Conservation (phyloP, 2,797 vertebrate species). For the Discoglossus pictus region DNA sequence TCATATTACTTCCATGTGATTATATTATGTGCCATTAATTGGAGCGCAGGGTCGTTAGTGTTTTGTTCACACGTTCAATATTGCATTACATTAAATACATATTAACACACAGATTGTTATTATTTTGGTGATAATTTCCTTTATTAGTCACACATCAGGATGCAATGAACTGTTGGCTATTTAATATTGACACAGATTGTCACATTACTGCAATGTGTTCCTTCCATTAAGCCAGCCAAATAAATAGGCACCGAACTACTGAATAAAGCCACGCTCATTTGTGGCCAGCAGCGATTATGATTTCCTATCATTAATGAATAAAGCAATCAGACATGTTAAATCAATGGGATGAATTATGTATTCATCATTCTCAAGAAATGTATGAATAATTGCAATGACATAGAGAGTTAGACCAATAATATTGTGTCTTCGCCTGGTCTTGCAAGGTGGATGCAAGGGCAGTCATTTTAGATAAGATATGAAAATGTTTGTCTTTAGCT, state of each 20-base stretch:
- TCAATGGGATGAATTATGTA: constrained; percentile 45
- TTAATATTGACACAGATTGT: not conserved
- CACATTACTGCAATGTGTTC: not conserved
- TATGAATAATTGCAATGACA: constrained; percentile 27
- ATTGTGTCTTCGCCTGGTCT: not conserved
- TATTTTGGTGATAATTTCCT: not conserved
- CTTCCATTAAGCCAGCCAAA: not conserved
- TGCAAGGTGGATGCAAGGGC: constrained; percentile 27
- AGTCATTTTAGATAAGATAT: too few relatives aligned
- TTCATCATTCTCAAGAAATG: constrained; percentile 6
- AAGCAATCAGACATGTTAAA: constrained; percentile 32
- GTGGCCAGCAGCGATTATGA: constrained; percentile 4
- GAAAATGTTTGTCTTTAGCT: too few relatives aligned
- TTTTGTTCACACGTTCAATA: too few relatives aligned
- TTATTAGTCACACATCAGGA: not conserved
- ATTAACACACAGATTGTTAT: too few relatives aligned
- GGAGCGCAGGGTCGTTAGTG: too few relatives aligned
- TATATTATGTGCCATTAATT: too few relatives aligned
- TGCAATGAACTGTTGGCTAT: not conserved
- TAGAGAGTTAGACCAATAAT: not conserved
- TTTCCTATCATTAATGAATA: constrained; percentile 34
- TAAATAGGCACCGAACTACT: constrained; percentile 13
- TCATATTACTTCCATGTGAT: too few relatives aligned
- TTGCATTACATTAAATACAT: too few relatives aligned
- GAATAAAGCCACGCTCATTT: constrained; percentile 36